Base-by-base conservation (phyloP, 2,113 vertebrate species). In the Oophaga pumilio region DNA sequence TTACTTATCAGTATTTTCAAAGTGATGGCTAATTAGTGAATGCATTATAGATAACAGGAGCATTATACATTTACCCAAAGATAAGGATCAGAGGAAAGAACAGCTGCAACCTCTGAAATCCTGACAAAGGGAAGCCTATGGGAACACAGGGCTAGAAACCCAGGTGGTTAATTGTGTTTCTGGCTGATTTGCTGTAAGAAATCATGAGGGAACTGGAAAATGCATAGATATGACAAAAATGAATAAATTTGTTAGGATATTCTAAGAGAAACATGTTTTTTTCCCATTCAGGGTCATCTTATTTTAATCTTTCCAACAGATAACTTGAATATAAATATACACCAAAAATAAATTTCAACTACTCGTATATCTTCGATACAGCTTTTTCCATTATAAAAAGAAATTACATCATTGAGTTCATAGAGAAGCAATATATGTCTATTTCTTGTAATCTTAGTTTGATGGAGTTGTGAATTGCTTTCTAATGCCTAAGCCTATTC, bases 81-180 rank as follows among this genome's bases (percentile, higher is more conserved):
- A 11, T 68, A 52, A 52, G n/a, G 66, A 69, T 69, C 8, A 52
- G 43, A 12, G n/a, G 8, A 53, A 11, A 53, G 62, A 83, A 68
- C 81, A 83, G 33, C 43, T 69, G 81, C 9, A 53, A n/a, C 81
- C 49, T 69, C 14, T 52, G n/a, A 24, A 52, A 53, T 83, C 62
- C 43, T 68, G 64, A 50, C 62, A 69, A 15, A 66, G 18, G 62
- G 22, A 82, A 24, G 22, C 62, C 81, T 53, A 53, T 49, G 49
- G 81, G 9, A 20, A 83, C 49, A 26, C 13, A 9, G 9, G 24
- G 62, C 64, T 69, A 15, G 33, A 68, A 52, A 24, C 60, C 80
- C 80, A 82, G 60, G 43, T 82, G 81, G 81, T 52, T 28, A 68
- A 64, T 53, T 69, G n/a, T 26, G n/a, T 83, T 68, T 69, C 53